phyloP scores from a whole-genome alignment of 2,888 invertebrate genomes.

The Diloba caeruleocephala region DNA sequence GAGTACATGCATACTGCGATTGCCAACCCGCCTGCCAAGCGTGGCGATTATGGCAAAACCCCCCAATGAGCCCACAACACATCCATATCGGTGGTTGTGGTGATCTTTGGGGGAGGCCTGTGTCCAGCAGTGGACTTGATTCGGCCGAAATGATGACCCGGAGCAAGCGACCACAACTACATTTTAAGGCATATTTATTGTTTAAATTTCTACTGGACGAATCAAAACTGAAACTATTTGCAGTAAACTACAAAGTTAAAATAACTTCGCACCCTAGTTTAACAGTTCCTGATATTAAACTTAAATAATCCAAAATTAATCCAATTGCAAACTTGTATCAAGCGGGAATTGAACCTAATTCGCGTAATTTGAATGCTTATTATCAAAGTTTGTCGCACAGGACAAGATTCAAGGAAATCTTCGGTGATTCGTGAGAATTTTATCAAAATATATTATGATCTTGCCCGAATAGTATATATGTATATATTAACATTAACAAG shows the following conservation, averaged over 20 bases:
- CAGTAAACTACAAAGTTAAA: constrained; percentile 53
- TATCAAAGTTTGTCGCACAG: constrained; percentile 47
- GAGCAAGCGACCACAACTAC: constrained; percentile 24
- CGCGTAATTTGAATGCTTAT: constrained; percentile 53
- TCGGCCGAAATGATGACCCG: too few relatives aligned
- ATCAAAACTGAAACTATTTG: constrained; percentile 36
- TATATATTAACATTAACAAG: too few relatives aligned
- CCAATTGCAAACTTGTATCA: constrained; percentile 61
- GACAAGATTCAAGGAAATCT: constrained; percentile 22
- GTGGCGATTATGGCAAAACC: too few relatives aligned
- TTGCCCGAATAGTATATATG: too few relatives aligned
- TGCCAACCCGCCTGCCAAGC: too few relatives aligned
- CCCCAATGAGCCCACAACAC: too few relatives aligned
- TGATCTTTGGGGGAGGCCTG: too few relatives aligned
- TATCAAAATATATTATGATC: constrained; percentile 13
- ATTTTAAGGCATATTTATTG: constrained; percentile 41
- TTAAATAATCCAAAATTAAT: constrained; percentile 64
- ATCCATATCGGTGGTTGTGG: too few relatives aligned
- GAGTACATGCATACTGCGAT: too few relatives aligned
- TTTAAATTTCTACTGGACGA: constrained; percentile 23
- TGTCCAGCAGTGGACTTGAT: too few relatives aligned
- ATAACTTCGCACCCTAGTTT: constrained; percentile 45
- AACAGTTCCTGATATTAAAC: constrained; percentile 52
- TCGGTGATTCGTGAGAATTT: constrained; percentile 7
- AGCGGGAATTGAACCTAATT: constrained; percentile 58